Base-by-base conservation (phyloP, 2,888 invertebrate species). In the Torymus auratus region DNA sequence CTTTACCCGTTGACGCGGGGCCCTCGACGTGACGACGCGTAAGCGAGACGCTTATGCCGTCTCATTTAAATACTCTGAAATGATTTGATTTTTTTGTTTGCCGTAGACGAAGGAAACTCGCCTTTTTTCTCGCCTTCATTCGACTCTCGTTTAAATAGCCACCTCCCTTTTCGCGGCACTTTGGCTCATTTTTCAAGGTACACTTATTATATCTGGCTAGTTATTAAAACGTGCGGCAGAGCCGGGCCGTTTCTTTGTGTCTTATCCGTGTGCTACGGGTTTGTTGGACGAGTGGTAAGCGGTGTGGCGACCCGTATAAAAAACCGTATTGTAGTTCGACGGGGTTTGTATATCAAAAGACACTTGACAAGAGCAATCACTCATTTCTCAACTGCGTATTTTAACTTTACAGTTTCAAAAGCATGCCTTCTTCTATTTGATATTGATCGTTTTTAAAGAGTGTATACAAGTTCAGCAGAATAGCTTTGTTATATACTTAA, bases 11-110 rank as follows among this genome's bases (percentile, higher is more conserved):
- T 12, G 52, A 23, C n/a, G 15, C 50, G 62, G 41, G 20, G 78
- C 83, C 81, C 81, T 52, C 79, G 79, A 85, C 86, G 85, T 85
- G 85, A 86, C 84, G 84, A 85, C 84, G 86, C 85, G 73, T 85
- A 86, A 86, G 80, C 75, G 62, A 50, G 68, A 41, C 81, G 73
- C 76, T 65, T 58, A 28, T 70, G 61, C 67, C 41, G 61, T 78
- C 81, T 79, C 79, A 80, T 82, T 82, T 82, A 73, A 80, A 82
- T 80, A 68, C 73, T 60, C 53, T 67, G 12, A 67, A 74, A 69
- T 50, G 79, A 80, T 82, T 82, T 82, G 75, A 72, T 79, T 79
- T 79, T 72, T 72, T 61, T 23, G n/a, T 74, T 64, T 65, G 56
- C 3, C 20, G n/a, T 28, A 28, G 28, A 28, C n/a, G 28, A 28